These are phyloP conservation scores for Prunella himalayana DNA, from an alignment of 2,113 vertebrate species.

Conservation along the genomic window DNA sequence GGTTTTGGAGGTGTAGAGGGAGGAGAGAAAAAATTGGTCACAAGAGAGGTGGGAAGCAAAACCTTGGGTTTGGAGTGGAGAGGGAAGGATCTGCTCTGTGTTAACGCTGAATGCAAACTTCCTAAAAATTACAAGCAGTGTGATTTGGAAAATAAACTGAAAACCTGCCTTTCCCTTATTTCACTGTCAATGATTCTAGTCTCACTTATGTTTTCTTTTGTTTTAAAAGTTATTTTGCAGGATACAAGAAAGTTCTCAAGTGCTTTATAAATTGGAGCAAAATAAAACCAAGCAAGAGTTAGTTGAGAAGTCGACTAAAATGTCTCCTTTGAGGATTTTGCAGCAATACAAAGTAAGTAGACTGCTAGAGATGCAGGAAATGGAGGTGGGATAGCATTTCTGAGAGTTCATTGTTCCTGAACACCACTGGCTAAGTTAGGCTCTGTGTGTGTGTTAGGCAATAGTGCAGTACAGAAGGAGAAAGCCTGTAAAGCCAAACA, in stretches of 20 bases:
- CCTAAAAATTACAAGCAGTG: neutral
- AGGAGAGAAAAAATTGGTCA: neutral
- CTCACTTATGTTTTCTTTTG: neutral
- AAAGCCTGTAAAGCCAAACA: neutral
- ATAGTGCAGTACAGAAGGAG: neutral
- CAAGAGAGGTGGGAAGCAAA: neutral
- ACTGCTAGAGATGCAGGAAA: neutral
- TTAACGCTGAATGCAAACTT: neutral
- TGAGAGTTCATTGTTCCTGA: neutral
- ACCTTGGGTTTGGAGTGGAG: neutral
- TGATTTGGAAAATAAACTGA: neutral
- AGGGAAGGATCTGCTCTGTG: neutral
- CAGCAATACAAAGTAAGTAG: conserved; percentile 77
- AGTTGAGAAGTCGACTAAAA: conserved; percentile 7
- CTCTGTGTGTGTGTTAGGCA: neutral
- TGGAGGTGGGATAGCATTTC: neutral
- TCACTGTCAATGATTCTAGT: neutral
- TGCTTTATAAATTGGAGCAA: conserved; percentile 82
- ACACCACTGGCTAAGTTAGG: neutral
- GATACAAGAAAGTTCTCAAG: conserved; percentile 86
- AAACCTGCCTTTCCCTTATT: neutral
- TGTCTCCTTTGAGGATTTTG: conserved; percentile 65
- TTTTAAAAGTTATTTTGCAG: conserved; percentile 83
- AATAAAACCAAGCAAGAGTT: conserved; percentile 51
- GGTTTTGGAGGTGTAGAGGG: neutral